These are phyloP conservation scores for Mamestra configurata DNA, from an alignment of 1,140 invertebrate genomes.

Conservation along the genomic window DNA sequence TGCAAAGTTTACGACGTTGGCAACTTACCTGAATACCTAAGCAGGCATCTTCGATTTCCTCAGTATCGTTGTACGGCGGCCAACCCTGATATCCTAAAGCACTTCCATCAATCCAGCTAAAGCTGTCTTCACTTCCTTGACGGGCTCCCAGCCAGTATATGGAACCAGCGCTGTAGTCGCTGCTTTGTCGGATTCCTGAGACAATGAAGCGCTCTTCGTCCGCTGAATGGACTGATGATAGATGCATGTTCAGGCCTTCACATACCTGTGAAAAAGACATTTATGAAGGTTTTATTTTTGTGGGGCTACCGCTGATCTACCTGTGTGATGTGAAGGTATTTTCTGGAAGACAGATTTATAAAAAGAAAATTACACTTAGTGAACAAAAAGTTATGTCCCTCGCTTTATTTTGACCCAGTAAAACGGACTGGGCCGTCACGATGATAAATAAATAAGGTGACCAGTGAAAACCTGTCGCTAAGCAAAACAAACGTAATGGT, in stretches of 20 bases:
- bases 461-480: conserved; percentile 2
- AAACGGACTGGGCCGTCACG: background rate
- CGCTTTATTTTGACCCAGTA: background rate
- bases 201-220: conserved; percentile 91
- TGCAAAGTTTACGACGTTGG: background rate
- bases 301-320: too few species aligned
- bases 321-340: background rate
- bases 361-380: background rate
- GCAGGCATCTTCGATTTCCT: conserved; percentile 79
- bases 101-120: conserved; percentile 89
- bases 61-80: conserved; percentile 87
- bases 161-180: conserved; percentile 91
- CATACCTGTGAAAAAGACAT: conserved; percentile 87
- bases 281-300: too few species aligned
- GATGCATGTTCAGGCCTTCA: conserved; percentile 89
- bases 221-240: conserved; percentile 89
- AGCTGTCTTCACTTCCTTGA: conserved; percentile 78
- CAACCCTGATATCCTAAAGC: conserved; percentile 89
- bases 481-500: conserved; percentile 46
- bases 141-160: conserved; percentile 91
- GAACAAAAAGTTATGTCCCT: background rate
- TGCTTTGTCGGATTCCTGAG: conserved; percentile 89
- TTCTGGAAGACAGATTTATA: too few species aligned
- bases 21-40: conserved; percentile 86
- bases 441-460: conserved; percentile 16